These are phyloP conservation scores for Microcebus ravelobensis DNA, from an alignment of 2,113 vertebrate species.

Conservation along the genomic window DNA sequence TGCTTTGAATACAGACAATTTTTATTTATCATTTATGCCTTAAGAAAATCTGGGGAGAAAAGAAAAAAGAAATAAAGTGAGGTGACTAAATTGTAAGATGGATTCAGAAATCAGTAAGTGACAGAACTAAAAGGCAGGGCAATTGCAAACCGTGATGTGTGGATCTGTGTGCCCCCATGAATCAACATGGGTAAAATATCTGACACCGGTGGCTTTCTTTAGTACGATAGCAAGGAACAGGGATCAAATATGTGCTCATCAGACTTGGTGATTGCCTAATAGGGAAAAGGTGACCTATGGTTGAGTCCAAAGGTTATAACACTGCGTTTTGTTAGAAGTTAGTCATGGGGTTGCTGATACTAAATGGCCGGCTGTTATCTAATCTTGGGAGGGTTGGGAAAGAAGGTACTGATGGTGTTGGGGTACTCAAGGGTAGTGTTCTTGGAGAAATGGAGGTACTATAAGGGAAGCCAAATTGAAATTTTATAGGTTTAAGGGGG, in stretches of 20 bases:
- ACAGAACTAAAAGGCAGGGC: not conserved
- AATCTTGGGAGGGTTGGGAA: not conserved
- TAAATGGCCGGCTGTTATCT: not conserved
- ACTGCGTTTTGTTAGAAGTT: not conserved
- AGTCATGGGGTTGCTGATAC: not conserved
- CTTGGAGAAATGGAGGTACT: not conserved
- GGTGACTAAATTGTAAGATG: not conserved
- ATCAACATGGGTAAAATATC: not conserved
- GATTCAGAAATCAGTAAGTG: not conserved
- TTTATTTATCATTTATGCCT: not conserved
- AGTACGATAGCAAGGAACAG: not conserved
- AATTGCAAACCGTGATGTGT: not conserved
- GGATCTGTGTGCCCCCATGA: not conserved
- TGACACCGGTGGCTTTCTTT: not conserved
- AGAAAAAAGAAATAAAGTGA: not conserved
- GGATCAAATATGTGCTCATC: not conserved
- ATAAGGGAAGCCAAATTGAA: not conserved
- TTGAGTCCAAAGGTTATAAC: not conserved
- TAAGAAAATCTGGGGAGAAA: not conserved
- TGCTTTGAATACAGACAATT: not conserved
- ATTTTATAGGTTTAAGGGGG: no score
- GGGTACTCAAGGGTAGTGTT: not conserved
- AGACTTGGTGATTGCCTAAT: not conserved
- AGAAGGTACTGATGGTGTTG: not conserved
- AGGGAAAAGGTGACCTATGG: not conserved